Base-by-base conservation (phyloP, 1,140 invertebrate species). In the Drosophila lowei region DNA sequence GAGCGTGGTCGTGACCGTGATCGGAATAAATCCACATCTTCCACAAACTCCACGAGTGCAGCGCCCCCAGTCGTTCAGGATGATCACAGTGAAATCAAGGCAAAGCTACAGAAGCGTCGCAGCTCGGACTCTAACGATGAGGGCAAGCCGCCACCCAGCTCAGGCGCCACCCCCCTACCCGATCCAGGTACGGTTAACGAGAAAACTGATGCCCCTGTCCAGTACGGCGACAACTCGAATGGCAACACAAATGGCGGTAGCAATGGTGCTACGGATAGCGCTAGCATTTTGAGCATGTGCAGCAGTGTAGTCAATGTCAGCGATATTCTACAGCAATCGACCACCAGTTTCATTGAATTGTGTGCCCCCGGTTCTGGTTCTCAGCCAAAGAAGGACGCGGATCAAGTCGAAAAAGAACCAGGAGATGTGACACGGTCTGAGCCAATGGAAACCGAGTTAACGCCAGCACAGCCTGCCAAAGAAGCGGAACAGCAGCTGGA, bases 111-210 rank as follows among this genome's bases (percentile, higher is more conserved):
- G 0, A 71, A 90, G 25, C 77, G 88, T 1, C 63, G 77, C 11
- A 85, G 85, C 43, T 80, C 80, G 0, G 90, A 91, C 57, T 91
- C 90, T 0, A 91, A 91, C 60, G 90, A 91, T 68, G 90, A 90
- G 41, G 83, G 84, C 0, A 90, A 77, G 53, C 70, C 74, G 6
- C 72, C 74, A 5, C 71, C 74, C 0, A 56, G 70, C 7, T 50
- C 59, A 4, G 62, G 56, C 2, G 66, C 8, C 44, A 0, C 60
- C 0, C 42, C 34, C 15, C 34, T 13, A 15, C 42, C 2, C 43
- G 47, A 18, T 15, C 46, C 6, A 4, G 43, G 30, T 38, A 13
- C 34, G 34, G 4, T 4, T 13, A 38, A 38, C 34, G 52, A 28
- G 16, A 64, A 71, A 54, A 38, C 58, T 13, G 59, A 60, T 7